Base-by-base conservation (phyloP, 2,888 invertebrate species). In the Linnaemya tessellans region DNA sequence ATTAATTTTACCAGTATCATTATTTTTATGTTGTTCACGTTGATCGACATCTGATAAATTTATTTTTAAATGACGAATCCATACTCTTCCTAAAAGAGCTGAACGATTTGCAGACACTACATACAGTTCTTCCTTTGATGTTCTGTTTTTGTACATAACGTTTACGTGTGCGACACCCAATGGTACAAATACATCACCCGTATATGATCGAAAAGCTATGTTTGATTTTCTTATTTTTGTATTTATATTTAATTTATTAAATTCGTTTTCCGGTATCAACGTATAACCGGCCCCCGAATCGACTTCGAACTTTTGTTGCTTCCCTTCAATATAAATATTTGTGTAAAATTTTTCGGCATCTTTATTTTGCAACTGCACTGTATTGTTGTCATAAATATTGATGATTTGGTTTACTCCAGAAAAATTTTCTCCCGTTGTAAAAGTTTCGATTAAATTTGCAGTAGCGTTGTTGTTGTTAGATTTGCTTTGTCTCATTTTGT, bases 331-430 rank as follows among this genome's bases (percentile, higher is more conserved):
- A 54, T 68, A 74, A 79, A 62, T 68, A n/a, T n/a, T n/a, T n/a
- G n/a, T n/a, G n/a, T n/a, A n/a, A n/a, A n/a, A n/a, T n/a, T n/a
- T n/a, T n/a, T 74, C 9, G 67, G 49, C 22, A 20, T 82, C 75
- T 62, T 3, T 13, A 8, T 2, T 35, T 51, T 65, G 8, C 15
- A 56, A 22, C 22, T 54, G 9, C 5, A 71, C 9, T 20, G 38
- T 65, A 43, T 84, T 54, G n/a, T n/a, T n/a, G 8, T 54, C 60
- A 30, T 73, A 84, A 18, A 82, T 81, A 56, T 84, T 67, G 49
- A 81, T 73, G 22, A 84, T 60, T 78, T 84, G 60, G 65, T 84
- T 75, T 7, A 84, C 41, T 18, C 74, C 64, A 62, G 58, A 73
- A 71, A 15, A 75, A 30, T 73, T 25, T 18, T 67, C 62, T 13